Evolutionary conservation across 2,113 vertebrate species (phyloP).

Genomic region (Lanius ludovicianus): DNA sequence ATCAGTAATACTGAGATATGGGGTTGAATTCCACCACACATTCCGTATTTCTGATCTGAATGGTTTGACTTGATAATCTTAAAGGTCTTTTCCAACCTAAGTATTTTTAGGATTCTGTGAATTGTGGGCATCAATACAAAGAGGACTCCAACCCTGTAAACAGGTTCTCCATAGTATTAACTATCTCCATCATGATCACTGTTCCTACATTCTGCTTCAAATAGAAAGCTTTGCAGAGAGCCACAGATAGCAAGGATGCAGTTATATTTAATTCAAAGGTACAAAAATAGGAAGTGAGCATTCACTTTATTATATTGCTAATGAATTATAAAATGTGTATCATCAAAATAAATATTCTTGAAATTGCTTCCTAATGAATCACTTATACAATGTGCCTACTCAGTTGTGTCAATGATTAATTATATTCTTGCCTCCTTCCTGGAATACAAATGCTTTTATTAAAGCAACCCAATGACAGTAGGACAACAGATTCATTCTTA

Average conservation of each 20-base stretch:
- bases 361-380: slow-evolving; percentile 64
- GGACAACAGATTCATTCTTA: slow-evolving; percentile 52
- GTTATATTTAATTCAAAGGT: slow-evolving; percentile 34
- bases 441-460: slow-evolving; percentile 62
- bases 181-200: not conserved
- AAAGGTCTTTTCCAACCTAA: not conserved
- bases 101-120: not conserved
- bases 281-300: slow-evolving; percentile 40
- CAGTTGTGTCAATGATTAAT: slow-evolving; percentile 72
- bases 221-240: not conserved
- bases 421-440: slow-evolving; percentile 56
- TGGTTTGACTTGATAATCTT: not conserved
- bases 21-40: not conserved
- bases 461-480: slow-evolving; percentile 33
- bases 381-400: slow-evolving; percentile 52
- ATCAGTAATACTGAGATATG: not conserved
- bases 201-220: not conserved
- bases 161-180: not conserved
- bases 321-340: slow-evolving; percentile 55
- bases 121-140: not conserved
- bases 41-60: not conserved
- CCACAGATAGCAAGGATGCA: not conserved
- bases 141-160: not conserved
- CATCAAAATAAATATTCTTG: slow-evolving; percentile 59
- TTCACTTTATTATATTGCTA: slow-evolving; percentile 60